These are phyloP conservation scores for Bembecia ichneumoniformis DNA, from an alignment of 2,888 invertebrate species.

Conservation along the genomic window DNA sequence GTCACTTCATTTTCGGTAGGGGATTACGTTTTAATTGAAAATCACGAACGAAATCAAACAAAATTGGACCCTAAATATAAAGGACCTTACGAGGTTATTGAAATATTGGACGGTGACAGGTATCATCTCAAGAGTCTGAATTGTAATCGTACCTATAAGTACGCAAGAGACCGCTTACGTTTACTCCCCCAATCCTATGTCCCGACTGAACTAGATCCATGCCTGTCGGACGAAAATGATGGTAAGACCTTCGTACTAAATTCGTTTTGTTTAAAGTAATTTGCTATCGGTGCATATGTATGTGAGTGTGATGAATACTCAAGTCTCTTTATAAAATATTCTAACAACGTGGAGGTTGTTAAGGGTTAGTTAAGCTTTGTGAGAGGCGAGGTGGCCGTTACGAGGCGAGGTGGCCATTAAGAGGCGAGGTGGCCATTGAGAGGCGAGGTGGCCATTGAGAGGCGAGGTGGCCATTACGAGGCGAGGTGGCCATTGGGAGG, in stretches of 20 bases:
- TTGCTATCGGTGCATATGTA: background rate
- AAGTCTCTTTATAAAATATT: no score
- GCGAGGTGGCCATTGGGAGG: no score
- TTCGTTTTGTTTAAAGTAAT: background rate
- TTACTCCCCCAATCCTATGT: constrained; percentile 8
- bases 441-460: no score
- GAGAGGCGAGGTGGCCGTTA: no score
- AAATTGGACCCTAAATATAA: background rate
- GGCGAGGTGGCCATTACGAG: no score
- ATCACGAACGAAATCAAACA: background rate
- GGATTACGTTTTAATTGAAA: background rate
- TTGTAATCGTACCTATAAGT: background rate
- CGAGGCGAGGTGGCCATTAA: no score
- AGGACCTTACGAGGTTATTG: no score
- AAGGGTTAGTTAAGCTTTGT: background rate
- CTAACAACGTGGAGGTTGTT: no score
- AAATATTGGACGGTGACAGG: background rate
- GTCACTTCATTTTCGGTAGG: no score
- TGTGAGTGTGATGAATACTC: no score
- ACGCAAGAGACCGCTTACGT: constrained; percentile 5
- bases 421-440: no score
- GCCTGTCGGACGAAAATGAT: constrained; percentile 4
- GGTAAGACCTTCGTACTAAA: constrained; percentile 4
- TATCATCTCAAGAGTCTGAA: background rate
- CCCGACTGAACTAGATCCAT: constrained; percentile 5